Evolutionary conservation across 2,797 vertebrate genomes (phyloP), one percentile per base, ranked within the genome.

Genomic region (Gadopsis marmoratus): DNA sequence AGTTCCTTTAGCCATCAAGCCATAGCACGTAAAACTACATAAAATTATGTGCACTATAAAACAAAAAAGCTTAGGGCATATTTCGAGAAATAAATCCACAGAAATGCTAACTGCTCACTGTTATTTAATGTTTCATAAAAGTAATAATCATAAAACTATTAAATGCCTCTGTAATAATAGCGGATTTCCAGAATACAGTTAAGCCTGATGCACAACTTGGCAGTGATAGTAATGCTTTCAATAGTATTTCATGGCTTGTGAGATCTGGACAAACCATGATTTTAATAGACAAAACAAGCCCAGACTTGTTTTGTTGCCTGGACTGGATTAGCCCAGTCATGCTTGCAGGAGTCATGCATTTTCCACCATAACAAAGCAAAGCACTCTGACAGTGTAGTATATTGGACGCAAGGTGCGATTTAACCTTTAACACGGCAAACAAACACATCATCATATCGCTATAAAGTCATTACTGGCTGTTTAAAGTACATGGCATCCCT

Each of bases 221-320:
- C 48, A 85, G 33, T 26, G 31, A 26, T 23, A 74, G 35, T 45
- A 33, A 71, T n/a, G 31, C 60, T 88, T 82, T 53, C 35, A 76
- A 29, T 66, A 37, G 33, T 41, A 43, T 35, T 74, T 72, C 21
- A 79, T 71, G 64, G 69, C 54, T 76, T 79, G 37, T 64, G 71
- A 76, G 72, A 86, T 77, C 59, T 79, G 78, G 47, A 85, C 60
- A 79, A 84, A 79, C 70, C 8, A 37, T 74, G 55, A 59, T 69
- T 87, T 81, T 71, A 82, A 86, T 54, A 75, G 73, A 74, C 59
- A 78, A 82, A 89, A 93, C 93, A 91, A 78, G 89, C 74, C 82
- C 67, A 33, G 90, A 73, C 90, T 82, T 91, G 88, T 90, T 89
- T 74, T 47, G 69, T 81, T 81, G 71, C 76, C 70, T 65, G 60